Evolutionary conservation across 2,797 vertebrate species (phyloP).

Genomic region (Galaxias olidus): DNA sequence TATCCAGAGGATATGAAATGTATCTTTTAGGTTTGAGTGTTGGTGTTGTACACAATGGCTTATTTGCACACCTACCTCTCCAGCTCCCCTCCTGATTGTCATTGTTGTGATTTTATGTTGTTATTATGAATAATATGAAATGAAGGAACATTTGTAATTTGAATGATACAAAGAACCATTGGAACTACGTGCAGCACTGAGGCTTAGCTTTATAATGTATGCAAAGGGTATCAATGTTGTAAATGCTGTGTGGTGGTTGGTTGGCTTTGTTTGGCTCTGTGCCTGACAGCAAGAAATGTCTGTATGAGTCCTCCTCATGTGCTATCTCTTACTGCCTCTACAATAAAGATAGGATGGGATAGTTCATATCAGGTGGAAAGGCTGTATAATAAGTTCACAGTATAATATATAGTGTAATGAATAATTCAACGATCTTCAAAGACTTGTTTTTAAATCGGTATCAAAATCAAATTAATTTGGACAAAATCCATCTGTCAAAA

Average conservation of each 20-base stretch:
- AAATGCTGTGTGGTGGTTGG: conserved; percentile 15
- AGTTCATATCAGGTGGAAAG: too few relatives aligned
- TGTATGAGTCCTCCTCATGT: too few relatives aligned
- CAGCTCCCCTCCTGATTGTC: conserved; percentile 42
- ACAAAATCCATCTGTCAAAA: neutral
- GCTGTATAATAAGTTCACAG: too few relatives aligned
- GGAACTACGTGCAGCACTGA: conserved; percentile 38
- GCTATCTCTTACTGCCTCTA: too few relatives aligned
- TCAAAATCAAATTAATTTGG: neutral
- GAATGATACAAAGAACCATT: conserved; percentile 35
- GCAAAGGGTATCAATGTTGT: conserved; percentile 39
- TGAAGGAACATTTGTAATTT: conserved; percentile 44
- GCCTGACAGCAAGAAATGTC: neutral
- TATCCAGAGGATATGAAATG: conserved; percentile 69
- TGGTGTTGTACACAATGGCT: conserved; percentile 64
- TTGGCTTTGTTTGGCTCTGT: conserved; percentile 34
- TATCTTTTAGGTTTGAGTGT: conserved; percentile 60
- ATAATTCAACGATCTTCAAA: neutral
- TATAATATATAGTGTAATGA: neutral
- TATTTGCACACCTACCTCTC: conserved; percentile 82
- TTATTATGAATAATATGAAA: conserved; percentile 49
- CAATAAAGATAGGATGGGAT: too few relatives aligned
- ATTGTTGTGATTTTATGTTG: conserved; percentile 55
- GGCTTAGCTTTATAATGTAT: conserved; percentile 34
- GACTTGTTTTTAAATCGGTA: neutral